A percentile compares a stretch with the other conserved stretches of the same genome.
Evolutionary conservation across 2,113 vertebrate genomes (phyloP).

Genomic region (Amazona vittata): DNA sequence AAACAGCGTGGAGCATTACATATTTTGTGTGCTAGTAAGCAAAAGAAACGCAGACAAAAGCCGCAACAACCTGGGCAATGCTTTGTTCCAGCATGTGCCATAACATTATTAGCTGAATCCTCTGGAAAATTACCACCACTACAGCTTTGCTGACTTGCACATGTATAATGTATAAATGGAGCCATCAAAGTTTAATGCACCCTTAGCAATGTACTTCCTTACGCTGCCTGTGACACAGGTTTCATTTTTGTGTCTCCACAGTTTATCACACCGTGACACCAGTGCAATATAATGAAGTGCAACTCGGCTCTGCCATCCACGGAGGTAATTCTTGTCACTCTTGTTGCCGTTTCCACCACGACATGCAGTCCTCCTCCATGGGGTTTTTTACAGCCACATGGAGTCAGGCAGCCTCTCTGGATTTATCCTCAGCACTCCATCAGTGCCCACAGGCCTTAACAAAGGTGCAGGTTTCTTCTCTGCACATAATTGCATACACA

Average conservation of each 20-base stretch:
- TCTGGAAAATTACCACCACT: conserved; percentile 36
- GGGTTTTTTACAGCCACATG: not conserved
- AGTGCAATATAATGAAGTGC: not conserved
- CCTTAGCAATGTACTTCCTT: not conserved
- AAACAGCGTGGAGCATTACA: not conserved
- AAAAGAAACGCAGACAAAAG: not conserved
- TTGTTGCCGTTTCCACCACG: not conserved
- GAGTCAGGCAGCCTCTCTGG: not conserved
- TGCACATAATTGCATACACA: not conserved
- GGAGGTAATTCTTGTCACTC: not conserved
- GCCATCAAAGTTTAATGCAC: conserved; percentile 63
- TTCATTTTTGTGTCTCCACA: not conserved
- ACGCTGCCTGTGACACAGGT: not conserved
- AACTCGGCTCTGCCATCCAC: not conserved
- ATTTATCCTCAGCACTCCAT: not conserved
- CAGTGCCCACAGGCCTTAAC: not conserved
- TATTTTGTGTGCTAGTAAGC: not conserved
- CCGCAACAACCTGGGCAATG: not conserved
- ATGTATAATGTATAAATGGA: conserved; percentile 48
- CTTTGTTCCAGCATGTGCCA: conserved; percentile 18
- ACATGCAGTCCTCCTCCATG: not conserved
- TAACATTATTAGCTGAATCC: not conserved
- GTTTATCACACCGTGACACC: conserved; percentile 13
- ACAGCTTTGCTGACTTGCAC: conserved; percentile 57
- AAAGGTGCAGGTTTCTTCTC: not conserved